These are phyloP conservation scores for Butastur rufipennis DNA, from an alignment of 2,113 vertebrate genomes.

Conservation along the genomic window DNA sequence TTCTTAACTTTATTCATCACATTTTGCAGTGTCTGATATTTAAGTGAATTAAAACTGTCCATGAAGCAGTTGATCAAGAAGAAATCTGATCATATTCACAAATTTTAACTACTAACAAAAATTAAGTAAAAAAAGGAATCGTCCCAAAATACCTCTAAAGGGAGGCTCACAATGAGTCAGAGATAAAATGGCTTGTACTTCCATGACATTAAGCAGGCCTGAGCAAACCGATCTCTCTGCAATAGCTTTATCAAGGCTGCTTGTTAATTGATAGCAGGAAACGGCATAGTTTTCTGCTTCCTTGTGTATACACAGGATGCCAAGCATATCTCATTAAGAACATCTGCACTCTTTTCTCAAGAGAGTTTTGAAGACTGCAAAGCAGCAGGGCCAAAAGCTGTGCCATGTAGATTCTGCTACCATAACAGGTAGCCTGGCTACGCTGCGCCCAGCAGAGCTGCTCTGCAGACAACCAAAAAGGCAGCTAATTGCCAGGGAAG, in stretches of 20 bases:
- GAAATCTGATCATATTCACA: background rate
- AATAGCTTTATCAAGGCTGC: conserved; percentile 5
- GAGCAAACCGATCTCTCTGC: background rate
- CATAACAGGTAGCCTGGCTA: background rate
- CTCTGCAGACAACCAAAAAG: background rate
- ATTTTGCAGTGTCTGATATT: background rate
- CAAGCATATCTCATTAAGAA: conserved; percentile 27
- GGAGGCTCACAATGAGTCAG: background rate
- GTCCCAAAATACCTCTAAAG: background rate
- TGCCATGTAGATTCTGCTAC: background rate
- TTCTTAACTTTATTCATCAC: background rate
- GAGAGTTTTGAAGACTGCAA: background rate
- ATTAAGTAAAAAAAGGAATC: background rate
- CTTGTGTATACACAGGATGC: conserved; percentile 32
- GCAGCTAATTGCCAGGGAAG: background rate
- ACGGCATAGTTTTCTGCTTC: conserved; percentile 10
- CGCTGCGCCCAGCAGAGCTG: background rate
- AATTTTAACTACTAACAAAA: background rate
- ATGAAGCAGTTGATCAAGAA: background rate
- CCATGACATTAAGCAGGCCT: conserved; percentile 4
- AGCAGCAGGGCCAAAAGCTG: background rate
- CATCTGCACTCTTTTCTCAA: conserved; percentile 17
- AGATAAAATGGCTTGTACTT: background rate
- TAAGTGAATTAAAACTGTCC: background rate
- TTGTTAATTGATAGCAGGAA: conserved; percentile 26